Base-by-base conservation (phyloP, 2,113 vertebrate species). In the Sphyrna mokarran region DNA sequence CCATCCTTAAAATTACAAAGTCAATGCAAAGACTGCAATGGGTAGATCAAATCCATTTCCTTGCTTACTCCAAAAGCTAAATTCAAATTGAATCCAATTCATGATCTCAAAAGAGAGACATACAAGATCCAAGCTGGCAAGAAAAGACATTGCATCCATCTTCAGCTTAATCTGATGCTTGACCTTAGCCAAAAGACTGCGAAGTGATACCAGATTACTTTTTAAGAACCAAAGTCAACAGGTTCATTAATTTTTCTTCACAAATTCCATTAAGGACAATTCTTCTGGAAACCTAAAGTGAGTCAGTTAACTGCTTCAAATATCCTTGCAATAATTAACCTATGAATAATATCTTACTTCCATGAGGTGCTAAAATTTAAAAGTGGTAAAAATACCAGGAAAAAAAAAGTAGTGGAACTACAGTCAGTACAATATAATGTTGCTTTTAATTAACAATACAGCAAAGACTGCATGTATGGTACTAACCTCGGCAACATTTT, bases 401-500 rank as follows among this genome's bases (percentile, higher is more conserved):
- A 86, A 48, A 54, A 2, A 54, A 54, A 48, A 48, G 43, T 54
- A 93, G n/a, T 2, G 58, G 26, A 61, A 37, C 87, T 61, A 61
- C 29, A 18, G 5, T 0, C 22, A 61, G 87, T 63, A 90, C 2
- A n/a, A 18, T 16, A 18, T 58, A 33, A 90, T n/a, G n/a, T 91
- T 16, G 89, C n/a, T 37, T 37, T 2, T 66, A 33, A n/a, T 37
- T 93, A 16, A 66, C 37, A 93, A 93, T 58, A 93, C 80, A 83
- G 61, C 26, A 37, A 13, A 63, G 13, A 26, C 33, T 90, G 29
- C 33, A 72, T n/a, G 33, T 58, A 23, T 37, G 37, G 13, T 18
- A 78, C 96, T 97, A 97, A 99, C 98, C 97, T 99, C 98, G 2
- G 98, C 98, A 13, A 99, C 97, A 95, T 98, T 98, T 97, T 99